These are phyloP conservation scores for Gyrodactylus bullatarudis DNA, from an alignment of 1,140 invertebrate genomes.

Conservation along the genomic window DNA sequence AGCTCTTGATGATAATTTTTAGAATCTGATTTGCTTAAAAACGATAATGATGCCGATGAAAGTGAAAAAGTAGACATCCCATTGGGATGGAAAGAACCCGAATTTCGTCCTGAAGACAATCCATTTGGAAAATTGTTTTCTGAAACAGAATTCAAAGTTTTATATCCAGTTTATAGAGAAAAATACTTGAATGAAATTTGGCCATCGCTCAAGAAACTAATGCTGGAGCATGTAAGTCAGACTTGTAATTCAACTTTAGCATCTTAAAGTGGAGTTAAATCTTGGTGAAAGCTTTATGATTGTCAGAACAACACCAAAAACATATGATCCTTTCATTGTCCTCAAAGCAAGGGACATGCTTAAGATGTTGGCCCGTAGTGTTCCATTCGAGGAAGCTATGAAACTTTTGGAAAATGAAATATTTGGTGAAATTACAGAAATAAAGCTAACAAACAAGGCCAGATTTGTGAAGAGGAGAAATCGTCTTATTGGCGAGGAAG, in stretches of 20 bases:
- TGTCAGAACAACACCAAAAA: slow-evolving; percentile 71
- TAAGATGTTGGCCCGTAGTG: slow-evolving; percentile 63
- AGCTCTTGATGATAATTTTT: neutral
- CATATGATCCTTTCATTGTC: slow-evolving; percentile 90
- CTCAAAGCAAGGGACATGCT: slow-evolving; percentile 82
- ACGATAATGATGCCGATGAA: neutral
- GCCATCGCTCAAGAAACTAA: slow-evolving; percentile 54
- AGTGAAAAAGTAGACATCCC: slow-evolving; percentile 13
- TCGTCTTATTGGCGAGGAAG: slow-evolving; percentile 70
- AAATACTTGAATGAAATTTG: slow-evolving; percentile 77
- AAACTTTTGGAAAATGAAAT: slow-evolving; percentile 42
- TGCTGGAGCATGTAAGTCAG: slow-evolving; percentile 23
- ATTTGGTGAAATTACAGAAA: slow-evolving; percentile 66
- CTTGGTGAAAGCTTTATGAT: slow-evolving; percentile 71
- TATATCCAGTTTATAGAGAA: slow-evolving; percentile 70
- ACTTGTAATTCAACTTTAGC: no score
- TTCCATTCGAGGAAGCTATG: slow-evolving; percentile 51
- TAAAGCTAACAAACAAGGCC: slow-evolving; percentile 54
- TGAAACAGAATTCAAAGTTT: slow-evolving; percentile 40
- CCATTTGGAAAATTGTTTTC: slow-evolving; percentile 36
- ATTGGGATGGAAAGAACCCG: slow-evolving; percentile 38
- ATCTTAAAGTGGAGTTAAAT: slow-evolving; percentile 61
- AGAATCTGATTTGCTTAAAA: neutral
- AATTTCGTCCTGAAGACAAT: slow-evolving; percentile 60
- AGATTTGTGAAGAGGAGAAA: slow-evolving; percentile 79